Percentiles rank a stretch among this genome's conserved stretches.
These are phyloP conservation scores for Watsonalla binaria DNA, from an alignment of 2,888 invertebrate genomes.

Conservation along the genomic window DNA sequence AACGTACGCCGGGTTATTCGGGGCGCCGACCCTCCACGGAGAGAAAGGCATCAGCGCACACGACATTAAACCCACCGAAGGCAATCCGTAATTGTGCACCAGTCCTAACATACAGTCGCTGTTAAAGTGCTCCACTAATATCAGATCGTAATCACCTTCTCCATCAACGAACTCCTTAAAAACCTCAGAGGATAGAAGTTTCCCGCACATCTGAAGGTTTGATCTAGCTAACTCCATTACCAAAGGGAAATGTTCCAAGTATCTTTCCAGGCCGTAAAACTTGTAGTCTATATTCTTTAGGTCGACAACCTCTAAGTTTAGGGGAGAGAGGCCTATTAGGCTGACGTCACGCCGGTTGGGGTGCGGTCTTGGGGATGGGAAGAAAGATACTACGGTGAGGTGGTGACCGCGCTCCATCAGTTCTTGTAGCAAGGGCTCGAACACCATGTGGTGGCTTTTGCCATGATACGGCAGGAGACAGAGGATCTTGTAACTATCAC, in stretches of 20 bases:
- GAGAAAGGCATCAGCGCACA: constrained; percentile 57
- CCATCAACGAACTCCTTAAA: constrained; percentile 43
- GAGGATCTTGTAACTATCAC: constrained; percentile 43
- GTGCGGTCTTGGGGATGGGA: constrained; percentile 34
- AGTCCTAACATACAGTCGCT: constrained; percentile 69
- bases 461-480: constrained; percentile 64
- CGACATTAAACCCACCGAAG: constrained; percentile 58
- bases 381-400: constrained; percentile 67
- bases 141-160: constrained; percentile 58
- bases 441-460: constrained; percentile 72
- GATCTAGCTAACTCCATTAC: constrained; percentile 24
- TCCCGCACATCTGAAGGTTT: constrained; percentile 38
- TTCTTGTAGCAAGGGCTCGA: constrained; percentile 60
- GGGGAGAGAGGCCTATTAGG: constrained; percentile 25
- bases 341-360: constrained; percentile 43
- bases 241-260: constrained; percentile 24
- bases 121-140: constrained; percentile 70
- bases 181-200: constrained; percentile 30
- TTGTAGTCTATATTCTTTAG: constrained; percentile 28
- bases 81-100: constrained; percentile 53
- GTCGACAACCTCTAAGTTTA: constrained; percentile 39
- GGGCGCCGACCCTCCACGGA: constrained; percentile 45
- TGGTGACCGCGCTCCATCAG: constrained; percentile 60
- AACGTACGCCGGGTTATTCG: constrained; percentile 60
- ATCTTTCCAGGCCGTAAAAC: constrained; percentile 20